Percentiles rank a stretch among this genome's conserved stretches.
Conservation (phyloP, 2,888 invertebrate species). For the Nemurella pictetii region DNA sequence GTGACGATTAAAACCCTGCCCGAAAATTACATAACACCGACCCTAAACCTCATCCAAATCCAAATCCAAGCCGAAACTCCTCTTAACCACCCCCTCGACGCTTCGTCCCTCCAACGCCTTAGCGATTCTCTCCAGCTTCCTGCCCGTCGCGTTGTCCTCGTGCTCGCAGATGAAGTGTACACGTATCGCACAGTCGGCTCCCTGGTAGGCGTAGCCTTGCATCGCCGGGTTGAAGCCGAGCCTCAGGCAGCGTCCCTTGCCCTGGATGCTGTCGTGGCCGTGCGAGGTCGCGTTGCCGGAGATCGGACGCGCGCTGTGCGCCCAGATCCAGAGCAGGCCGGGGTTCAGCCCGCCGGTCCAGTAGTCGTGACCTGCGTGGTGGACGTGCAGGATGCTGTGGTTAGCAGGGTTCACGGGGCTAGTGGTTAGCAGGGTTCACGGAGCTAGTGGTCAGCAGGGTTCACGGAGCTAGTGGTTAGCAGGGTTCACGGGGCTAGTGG, state of each 20-base stretch:
- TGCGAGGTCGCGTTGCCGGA: slow-evolving; percentile 40
- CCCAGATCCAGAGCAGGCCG: slow-evolving; percentile 85
- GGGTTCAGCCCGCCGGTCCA: slow-evolving; percentile 87
- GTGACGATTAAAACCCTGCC: too few relatives aligned
- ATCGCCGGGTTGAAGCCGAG: slow-evolving; percentile 65
- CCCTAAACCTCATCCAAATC: not conserved
- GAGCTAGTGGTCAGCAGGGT: too few relatives aligned
- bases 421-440: too few relatives aligned
- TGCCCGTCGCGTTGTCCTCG: slow-evolving; percentile 45
- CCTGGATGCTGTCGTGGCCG: slow-evolving; percentile 46
- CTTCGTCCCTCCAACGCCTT: slow-evolving; percentile 21
- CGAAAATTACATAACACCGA: too few relatives aligned
- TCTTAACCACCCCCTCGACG: not conserved
- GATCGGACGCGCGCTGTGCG: slow-evolving; percentile 77
- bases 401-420: too few relatives aligned
- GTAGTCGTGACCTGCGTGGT: slow-evolving; percentile 65
- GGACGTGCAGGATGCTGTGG: slow-evolving; percentile 24
- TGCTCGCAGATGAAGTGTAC: slow-evolving; percentile 74
- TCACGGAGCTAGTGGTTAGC: too few relatives aligned
- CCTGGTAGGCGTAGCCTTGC: slow-evolving; percentile 66
- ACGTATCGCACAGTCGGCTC: slow-evolving; percentile 71
- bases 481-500: too few relatives aligned
- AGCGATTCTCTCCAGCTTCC: slow-evolving; percentile 33
- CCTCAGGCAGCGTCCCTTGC: slow-evolving; percentile 72
- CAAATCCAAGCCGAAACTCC: not conserved